Evolutionary conservation across 2,113 vertebrate genomes (phyloP), one percentile per base, ranked within the genome.

Genomic region (Oreochromis niloticus): DNA sequence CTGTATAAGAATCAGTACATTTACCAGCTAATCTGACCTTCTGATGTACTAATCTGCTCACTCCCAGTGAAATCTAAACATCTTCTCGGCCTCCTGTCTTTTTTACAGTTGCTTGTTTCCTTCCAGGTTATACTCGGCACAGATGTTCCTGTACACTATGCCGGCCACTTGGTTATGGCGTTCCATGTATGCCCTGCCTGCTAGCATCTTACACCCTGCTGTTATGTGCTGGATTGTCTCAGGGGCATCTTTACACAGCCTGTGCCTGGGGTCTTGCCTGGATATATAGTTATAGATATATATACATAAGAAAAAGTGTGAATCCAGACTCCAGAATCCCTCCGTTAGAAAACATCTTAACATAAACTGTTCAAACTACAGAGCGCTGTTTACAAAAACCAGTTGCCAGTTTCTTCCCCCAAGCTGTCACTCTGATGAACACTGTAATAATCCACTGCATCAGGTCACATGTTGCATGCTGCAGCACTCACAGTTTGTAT

Each of bases 131-230:
- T 8, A 57, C 7, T 0, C 55, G 3, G 55, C 55, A 8, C 55
- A 30, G 12, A 57, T 57, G 24, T 30, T 57, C 0, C 24, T 57
- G 56, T 16, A 30, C 24, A 57, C 7, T 57, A 5, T 30, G 10
- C 0, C 10, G 6, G 10, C 4, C 55, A 56, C 55, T 4, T 56
- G 4, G 24, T 57, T 30, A 57, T 57, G 56, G 4, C 0, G 24
- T 0, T 57, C 12, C 55, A 57, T 14, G 55, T 14, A 0, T 0
- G 12, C 7, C 55, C 3, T 5, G 55, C 55, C 54, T 57, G 56
- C 24, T 0, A 57, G 14, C 27, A 32, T 61, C 57, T 61, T 61
- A 0, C 27, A 61, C 3, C 57, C 27, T 61, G 27, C 27, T 32
- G 8, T 32, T 61, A 1, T 32, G 27, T 24, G 22, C 22, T 24